Conservation (phyloP, 2,797 vertebrate genomes). For the Echeneis naucrates region DNA sequence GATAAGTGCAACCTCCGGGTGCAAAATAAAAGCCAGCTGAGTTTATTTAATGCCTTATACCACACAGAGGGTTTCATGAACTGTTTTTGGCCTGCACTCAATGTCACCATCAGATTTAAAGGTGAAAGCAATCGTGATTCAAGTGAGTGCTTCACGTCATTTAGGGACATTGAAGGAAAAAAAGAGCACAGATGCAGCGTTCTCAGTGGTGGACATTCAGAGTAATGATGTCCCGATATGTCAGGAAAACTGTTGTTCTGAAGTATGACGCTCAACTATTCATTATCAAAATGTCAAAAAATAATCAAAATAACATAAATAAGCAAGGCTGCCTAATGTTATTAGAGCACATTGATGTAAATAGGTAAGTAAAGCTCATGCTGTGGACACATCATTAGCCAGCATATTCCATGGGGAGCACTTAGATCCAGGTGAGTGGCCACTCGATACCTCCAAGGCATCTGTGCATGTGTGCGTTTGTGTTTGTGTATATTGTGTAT, state of each 20-base stretch:
- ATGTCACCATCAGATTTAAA: conserved; percentile 20
- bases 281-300: conserved; percentile 31
- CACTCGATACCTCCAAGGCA: conserved; percentile 74
- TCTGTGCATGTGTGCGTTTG: conserved; percentile 38
- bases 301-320: conserved; percentile 42
- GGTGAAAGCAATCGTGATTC: neutral
- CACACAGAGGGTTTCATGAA: conserved; percentile 12
- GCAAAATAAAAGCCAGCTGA: conserved; percentile 34
- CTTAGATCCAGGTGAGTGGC: conserved; percentile 83
- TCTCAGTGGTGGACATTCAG: conserved; percentile 1
- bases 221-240: neutral
- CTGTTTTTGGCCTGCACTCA: conserved; percentile 13
- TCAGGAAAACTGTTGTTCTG: neutral
- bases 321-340: conserved; percentile 30
- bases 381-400: conserved; percentile 84
- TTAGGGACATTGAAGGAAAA: neutral
- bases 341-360: conserved; percentile 73
- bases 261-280: neutral
- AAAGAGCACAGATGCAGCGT: neutral
- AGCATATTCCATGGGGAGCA: conserved; percentile 71
- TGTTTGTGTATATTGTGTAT: conserved; percentile 37
- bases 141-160: neutral
- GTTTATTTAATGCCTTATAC: conserved; percentile 22
- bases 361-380: conserved; percentile 85
- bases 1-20: conserved; percentile 42